Evolutionary conservation across 1,140 invertebrate species (phyloP).

Genomic region (Centruroides sculpturatus): DNA sequence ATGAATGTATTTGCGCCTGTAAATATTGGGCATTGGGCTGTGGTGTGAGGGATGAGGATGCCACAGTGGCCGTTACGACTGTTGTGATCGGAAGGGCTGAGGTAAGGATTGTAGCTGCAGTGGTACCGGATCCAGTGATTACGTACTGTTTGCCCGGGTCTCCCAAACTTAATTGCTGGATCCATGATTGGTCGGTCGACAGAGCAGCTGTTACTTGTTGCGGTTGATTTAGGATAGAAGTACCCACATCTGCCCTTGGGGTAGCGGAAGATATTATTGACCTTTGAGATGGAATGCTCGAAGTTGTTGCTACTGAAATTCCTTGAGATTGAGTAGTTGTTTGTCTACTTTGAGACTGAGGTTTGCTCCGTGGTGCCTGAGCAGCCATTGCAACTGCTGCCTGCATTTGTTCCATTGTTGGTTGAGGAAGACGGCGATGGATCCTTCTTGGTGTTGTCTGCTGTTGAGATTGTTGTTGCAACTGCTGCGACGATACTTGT

Average conservation of each 20-base stretch:
- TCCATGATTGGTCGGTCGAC: too few species aligned
- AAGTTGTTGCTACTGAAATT: not conserved
- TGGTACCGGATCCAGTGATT: constrained; percentile 4
- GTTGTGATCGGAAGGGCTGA: constrained; percentile 7
- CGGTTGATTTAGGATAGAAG: not conserved
- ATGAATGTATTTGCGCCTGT: not conserved
- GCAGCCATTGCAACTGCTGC: constrained; percentile 16
- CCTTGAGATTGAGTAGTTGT: not conserved
- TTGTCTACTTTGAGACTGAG: constrained; percentile 2
- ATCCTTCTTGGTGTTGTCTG: constrained; percentile 6
- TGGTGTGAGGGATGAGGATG: constrained; percentile 18
- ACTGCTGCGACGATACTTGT: not conserved
- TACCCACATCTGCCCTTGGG: not conserved
- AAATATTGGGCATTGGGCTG: constrained; percentile 17
- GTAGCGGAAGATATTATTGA: not conserved
- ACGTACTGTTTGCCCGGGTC: not conserved
- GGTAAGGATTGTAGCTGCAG: constrained; percentile 4
- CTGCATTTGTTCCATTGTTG: constrained; percentile 19
- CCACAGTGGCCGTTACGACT: constrained; percentile 7
- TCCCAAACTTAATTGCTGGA: too few species aligned
- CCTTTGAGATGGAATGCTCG: not conserved
- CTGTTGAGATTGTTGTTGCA: constrained; percentile 9
- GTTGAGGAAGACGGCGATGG: constrained; percentile 19
- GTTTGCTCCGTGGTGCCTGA: constrained; percentile 14
- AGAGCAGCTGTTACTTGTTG: not conserved